Evolutionary conservation across 2,113 vertebrate species (phyloP).

Genomic region (Anser cygnoides): DNA sequence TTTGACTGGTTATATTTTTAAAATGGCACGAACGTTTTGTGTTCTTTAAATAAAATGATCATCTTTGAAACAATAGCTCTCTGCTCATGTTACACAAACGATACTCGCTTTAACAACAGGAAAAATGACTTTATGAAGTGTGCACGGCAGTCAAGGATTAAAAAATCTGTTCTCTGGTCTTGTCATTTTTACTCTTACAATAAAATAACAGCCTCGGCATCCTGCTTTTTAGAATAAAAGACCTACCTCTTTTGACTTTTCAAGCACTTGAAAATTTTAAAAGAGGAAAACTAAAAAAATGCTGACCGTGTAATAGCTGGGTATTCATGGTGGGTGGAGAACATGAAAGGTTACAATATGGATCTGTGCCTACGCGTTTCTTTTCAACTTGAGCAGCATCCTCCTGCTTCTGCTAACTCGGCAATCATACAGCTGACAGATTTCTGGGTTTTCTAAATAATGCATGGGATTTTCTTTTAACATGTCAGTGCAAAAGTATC

Average conservation of each 20-base stretch:
- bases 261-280: constrained; percentile 74
- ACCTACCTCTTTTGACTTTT: constrained; percentile 68
- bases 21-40: background rate
- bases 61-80: constrained; percentile 32
- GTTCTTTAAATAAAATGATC: background rate
- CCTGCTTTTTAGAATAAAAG: constrained; percentile 67
- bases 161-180: constrained; percentile 42
- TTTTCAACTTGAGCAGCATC: constrained; percentile 77
- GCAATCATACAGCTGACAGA: constrained; percentile 85
- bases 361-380: constrained; percentile 74
- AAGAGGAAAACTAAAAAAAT: constrained; percentile 74
- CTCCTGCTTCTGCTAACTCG: constrained; percentile 85
- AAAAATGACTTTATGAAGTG: constrained; percentile 45
- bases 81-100: constrained; percentile 7
- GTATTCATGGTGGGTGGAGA: constrained; percentile 75
- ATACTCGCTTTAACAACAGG: constrained; percentile 1
- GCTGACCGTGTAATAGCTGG: constrained; percentile 80
- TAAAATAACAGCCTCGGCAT: constrained; percentile 70
- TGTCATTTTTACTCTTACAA: constrained; percentile 63
- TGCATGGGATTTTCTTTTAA: constrained; percentile 88
- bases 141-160: background rate
- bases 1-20: background rate
- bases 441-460: constrained; percentile 86
- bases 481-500: constrained; percentile 86
- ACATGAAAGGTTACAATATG: constrained; percentile 79